phyloP scores from a whole-genome alignment of 2,113 vertebrate species.

The Chloroceryle aenea region DNA sequence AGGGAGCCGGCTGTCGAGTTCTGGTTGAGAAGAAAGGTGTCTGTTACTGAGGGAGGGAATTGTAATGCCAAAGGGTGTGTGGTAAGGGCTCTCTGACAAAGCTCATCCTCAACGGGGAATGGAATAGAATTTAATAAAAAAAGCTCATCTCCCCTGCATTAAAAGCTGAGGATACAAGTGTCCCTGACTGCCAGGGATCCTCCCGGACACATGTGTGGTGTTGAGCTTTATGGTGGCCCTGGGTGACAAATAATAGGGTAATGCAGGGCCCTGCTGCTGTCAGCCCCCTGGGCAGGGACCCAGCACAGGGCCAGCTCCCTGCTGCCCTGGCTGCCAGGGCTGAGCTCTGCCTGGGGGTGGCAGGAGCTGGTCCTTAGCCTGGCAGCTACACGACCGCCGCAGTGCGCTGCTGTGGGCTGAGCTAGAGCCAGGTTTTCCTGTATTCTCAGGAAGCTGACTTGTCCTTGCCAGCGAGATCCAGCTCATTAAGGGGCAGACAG shows the following conservation, averaged over 20 bases:
- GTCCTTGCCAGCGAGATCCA: fast-evolving
- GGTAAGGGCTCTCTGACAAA: not conserved
- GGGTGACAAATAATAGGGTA: not conserved
- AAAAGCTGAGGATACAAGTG: not conserved
- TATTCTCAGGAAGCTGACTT: fast-evolving
- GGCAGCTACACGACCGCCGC: no score
- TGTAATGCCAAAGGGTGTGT: fast-evolving
- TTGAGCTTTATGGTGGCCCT: not conserved
- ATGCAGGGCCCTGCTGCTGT: not conserved
- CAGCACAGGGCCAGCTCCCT: fast-evolving
- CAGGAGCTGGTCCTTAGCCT: not conserved
- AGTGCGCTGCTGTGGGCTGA: not conserved
- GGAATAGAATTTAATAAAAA: not conserved
- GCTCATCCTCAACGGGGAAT: fast-evolving
- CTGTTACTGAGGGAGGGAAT: not conserved
- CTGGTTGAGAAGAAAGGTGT: not conserved
- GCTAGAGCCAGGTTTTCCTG: fast-evolving
- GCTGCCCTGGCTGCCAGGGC: fast-evolving
- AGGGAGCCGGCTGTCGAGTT: not conserved
- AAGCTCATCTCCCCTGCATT: not conserved
- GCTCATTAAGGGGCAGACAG: not conserved
- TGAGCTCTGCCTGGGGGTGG: fast-evolving
- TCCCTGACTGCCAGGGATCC: no score
- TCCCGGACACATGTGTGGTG: fast-evolving
- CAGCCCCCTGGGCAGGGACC: fast-evolving